Percentiles rank a stretch among this genome's conserved stretches.
Conservation (phyloP, 2,113 vertebrate genomes). For the Gasterosteus nipponicus region DNA sequence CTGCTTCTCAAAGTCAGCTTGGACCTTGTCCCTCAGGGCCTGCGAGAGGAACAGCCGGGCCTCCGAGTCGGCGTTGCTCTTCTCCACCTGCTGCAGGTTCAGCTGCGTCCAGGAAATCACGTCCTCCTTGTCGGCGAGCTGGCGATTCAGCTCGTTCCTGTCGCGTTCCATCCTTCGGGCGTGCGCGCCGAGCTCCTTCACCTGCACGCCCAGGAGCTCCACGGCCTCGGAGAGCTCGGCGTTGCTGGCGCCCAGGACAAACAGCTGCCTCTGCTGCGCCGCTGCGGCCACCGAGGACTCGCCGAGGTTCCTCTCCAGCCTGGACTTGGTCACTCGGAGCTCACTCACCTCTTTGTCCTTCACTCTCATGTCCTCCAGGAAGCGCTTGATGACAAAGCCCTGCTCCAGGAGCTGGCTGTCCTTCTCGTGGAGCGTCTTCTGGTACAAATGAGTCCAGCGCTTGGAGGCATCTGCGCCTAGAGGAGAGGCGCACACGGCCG, state of each 20-base stretch:
- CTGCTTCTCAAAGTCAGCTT: slow-evolving; percentile 84
- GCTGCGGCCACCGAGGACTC: slow-evolving; percentile 78
- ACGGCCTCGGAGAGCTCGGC: slow-evolving; percentile 65
- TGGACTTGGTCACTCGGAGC: slow-evolving; percentile 68
- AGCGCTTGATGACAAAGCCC: slow-evolving; percentile 75
- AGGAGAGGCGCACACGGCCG: slow-evolving; percentile 78
- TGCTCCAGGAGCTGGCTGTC: slow-evolving; percentile 84
- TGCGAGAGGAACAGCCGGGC: slow-evolving; percentile 76
- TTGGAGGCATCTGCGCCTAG: slow-evolving; percentile 77
- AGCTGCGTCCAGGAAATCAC: slow-evolving; percentile 65
- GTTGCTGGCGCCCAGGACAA: slow-evolving; percentile 82
- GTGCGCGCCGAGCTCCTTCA: slow-evolving; percentile 74
- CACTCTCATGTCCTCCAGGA: slow-evolving; percentile 80
- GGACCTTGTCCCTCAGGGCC: slow-evolving; percentile 73
- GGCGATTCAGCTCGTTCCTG: slow-evolving; percentile 71
- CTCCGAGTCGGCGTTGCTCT: slow-evolving; percentile 71
- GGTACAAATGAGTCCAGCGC: slow-evolving; percentile 81
- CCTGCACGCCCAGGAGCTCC: slow-evolving; percentile 68
- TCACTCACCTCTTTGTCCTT: slow-evolving; percentile 80
- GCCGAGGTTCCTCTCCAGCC: slow-evolving; percentile 77
- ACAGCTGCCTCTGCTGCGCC: slow-evolving; percentile 80
- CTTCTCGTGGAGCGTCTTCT: slow-evolving; percentile 83
- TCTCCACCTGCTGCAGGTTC: slow-evolving; percentile 76
- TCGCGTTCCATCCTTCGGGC: slow-evolving; percentile 78
- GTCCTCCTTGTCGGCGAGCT: slow-evolving; percentile 72